phyloP scores from a whole-genome alignment of 2,113 vertebrate species.

The Hippocampus abdominalis region DNA sequence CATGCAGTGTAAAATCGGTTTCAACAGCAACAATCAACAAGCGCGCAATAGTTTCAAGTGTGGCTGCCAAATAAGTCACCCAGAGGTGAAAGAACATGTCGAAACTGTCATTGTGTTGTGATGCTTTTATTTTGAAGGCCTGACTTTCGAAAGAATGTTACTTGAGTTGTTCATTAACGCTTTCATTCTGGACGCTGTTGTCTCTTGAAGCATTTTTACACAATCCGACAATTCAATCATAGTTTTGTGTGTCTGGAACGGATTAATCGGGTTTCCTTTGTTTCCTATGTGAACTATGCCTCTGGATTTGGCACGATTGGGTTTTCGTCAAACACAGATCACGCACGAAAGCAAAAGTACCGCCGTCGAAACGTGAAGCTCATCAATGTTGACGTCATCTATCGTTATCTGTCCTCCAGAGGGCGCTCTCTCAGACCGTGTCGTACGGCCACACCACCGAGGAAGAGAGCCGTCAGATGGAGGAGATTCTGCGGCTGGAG shows the following conservation, averaged over 20 bases:
- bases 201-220: too few species aligned
- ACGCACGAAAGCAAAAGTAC: background rate
- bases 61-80: background rate
- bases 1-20: too few species aligned
- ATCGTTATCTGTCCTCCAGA: slow-evolving; percentile 33
- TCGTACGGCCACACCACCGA: slow-evolving; percentile 67
- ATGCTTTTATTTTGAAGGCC: background rate
- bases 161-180: too few species aligned
- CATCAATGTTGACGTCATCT: background rate
- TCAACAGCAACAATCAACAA: background rate
- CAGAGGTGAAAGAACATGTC: too few species aligned
- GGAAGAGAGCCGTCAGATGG: slow-evolving; percentile 87
- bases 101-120: background rate
- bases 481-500: slow-evolving; percentile 86
- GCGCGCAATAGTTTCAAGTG: background rate
- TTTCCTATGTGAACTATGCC: too few species aligned
- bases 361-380: background rate
- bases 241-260: too few species aligned
- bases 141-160: background rate
- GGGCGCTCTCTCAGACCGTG: slow-evolving; percentile 41
- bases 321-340: background rate
- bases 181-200: too few species aligned
- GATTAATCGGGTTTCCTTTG: too few species aligned
- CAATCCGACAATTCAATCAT: too few species aligned
- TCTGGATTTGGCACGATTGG: too few species aligned